Base-by-base conservation (phyloP, 53 echinoderm and acorn worm species). In the Mesocentrotus franciscanus region DNA sequence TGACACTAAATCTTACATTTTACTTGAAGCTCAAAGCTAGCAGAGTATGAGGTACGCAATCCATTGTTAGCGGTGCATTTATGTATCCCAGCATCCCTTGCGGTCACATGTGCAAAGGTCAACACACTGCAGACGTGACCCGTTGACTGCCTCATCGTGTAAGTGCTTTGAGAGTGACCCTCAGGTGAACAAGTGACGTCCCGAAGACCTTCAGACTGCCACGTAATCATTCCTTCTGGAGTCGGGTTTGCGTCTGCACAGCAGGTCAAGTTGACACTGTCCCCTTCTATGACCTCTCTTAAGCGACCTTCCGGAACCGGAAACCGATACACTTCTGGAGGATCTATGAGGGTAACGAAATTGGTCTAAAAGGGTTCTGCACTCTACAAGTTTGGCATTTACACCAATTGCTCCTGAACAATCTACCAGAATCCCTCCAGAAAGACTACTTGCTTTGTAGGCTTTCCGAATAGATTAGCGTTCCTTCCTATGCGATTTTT, bases 161-260 rank as follows among this genome's bases (percentile, higher is more conserved):
- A 11, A 33, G 30, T 15, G 15, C 36, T 42, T 39, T 81, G 81
- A 39, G 42, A 42, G 10, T 81, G 29, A 42, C 81, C 81, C 22
- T 81, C 36, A 9, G 81, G 81, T 81, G 42, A 42, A 81, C 81
- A 42, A 8, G 17, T 18, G 42, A 17, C 22, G 17, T 81, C 9
- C 18, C 16, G 81, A 18, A 16, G 42, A 42, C 17, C 81, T 39
- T 18, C 1, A 20, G 18, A 36, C 4, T 22, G 17, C 81, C 81
- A 81, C 20, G 42, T 81, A 42, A 81, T 81, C 81, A 81, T 2
- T 39, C 81, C 81, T 33, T 81, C 42, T 42, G 81, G 81, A 8
- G 36, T 15, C 17, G 81, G 81, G 81, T 81, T 81, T 36, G 81
- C 81, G 81, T 81, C 36, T 42, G 81, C 81, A 22, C 81, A 81